A percentile compares a stretch with the other conserved stretches of the same genome.
Conservation (phyloP, 2,113 vertebrate species). For the Coreoperca whiteheadi region DNA sequence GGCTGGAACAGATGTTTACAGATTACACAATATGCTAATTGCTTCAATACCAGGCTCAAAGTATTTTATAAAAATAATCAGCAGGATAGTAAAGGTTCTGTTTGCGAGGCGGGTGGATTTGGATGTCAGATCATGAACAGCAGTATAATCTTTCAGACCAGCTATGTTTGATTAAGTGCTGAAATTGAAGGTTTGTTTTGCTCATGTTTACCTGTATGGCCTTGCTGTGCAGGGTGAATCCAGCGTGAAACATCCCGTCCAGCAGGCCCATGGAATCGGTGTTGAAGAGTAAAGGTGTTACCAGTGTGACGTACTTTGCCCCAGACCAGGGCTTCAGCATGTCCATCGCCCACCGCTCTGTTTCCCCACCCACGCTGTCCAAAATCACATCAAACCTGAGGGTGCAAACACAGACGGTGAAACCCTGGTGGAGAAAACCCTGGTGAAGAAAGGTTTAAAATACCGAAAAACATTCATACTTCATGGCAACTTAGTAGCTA, state of each 20-base stretch:
- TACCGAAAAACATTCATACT: neutral
- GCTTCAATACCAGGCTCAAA: neutral
- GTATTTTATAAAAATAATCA: neutral
- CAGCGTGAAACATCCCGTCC: conserved; percentile 88
- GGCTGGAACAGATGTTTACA: conserved; percentile 10
- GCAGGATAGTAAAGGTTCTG: neutral
- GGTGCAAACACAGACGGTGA: conserved; percentile 6
- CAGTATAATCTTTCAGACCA: neutral
- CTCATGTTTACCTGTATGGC: conserved; percentile 85
- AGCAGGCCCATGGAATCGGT: conserved; percentile 89
- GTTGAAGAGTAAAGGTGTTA: conserved; percentile 91
- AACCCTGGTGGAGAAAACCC: neutral
- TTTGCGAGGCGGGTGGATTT: neutral
- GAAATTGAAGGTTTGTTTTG: neutral
- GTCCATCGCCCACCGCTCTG: conserved; percentile 88
- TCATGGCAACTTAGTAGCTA: neutral
- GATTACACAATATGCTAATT: neutral
- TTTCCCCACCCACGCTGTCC: conserved; percentile 91
- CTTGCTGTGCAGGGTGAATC: conserved; percentile 87
- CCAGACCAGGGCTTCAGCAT: conserved; percentile 94
- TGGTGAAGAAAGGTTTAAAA: neutral
- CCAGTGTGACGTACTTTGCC: conserved; percentile 91
- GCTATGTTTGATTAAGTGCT: neutral
- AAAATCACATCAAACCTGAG: conserved; percentile 88
- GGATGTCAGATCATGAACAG: neutral